Evolutionary conservation across 2,888 invertebrate genomes (phyloP).

Genomic region (Drosophila greeni): DNA sequence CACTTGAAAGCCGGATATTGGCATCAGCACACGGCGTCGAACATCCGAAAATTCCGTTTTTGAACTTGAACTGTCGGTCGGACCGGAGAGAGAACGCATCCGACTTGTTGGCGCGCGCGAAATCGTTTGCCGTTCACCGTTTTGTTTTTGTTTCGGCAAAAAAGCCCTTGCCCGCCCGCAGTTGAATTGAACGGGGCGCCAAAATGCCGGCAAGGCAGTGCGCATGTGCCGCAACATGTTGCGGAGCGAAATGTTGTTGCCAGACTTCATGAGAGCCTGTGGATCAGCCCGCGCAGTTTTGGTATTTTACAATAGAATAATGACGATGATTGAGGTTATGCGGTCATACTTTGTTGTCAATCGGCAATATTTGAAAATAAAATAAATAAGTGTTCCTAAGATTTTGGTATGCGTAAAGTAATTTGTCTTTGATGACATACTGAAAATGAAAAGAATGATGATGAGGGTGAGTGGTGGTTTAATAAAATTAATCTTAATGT

Average conservation of each 20-base stretch:
- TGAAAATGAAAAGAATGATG: no score
- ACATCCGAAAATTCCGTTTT: conserved; percentile 27
- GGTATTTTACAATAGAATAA: no score
- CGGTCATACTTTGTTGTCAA: no score
- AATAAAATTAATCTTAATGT: no score
- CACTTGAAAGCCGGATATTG: conserved; percentile 58
- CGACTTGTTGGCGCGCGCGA: conserved; percentile 70
- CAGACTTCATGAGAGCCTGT: no score
- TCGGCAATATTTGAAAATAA: no score
- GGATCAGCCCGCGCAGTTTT: no score
- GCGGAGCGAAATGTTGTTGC: conserved; percentile 4
- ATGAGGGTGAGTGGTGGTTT: no score
- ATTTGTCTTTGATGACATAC: no score
- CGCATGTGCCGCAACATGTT: conserved; percentile 52
- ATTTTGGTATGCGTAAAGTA: no score
- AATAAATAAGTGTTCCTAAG: no score
- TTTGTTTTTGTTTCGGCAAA: conserved; percentile 17
- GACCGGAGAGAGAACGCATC: conserved; percentile 55
- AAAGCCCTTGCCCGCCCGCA: conserved; percentile 34
- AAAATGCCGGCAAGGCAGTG: conserved; percentile 47
- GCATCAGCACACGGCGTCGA: conserved; percentile 56
- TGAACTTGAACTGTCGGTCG: conserved; percentile 30
- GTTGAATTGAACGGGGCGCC: conserved; percentile 29
- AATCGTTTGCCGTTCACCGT: conserved; percentile 33
- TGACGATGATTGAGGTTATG: no score